These are phyloP conservation scores for Pelobates fuscus DNA, from an alignment of 2,113 vertebrate genomes.

Conservation along the genomic window DNA sequence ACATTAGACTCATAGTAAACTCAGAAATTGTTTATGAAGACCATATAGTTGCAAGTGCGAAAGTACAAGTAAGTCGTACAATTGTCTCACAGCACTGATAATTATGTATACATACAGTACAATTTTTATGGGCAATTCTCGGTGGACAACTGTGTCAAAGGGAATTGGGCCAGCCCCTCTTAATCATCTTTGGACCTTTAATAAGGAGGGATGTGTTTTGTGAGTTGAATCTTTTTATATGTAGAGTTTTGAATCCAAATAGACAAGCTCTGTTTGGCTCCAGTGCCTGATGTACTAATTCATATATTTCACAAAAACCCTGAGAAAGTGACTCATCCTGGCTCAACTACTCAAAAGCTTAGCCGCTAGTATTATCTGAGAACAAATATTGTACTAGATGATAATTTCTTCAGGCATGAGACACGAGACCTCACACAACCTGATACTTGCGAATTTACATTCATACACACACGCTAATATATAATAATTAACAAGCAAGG, in stretches of 20 bases:
- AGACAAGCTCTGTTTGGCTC: constrained; percentile 34
- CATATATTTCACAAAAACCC: constrained; percentile 36
- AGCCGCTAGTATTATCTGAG: constrained; percentile 16
- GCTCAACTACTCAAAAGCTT: constrained; percentile 9
- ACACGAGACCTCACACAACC: constrained; percentile 24
- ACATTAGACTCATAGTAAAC: no score
- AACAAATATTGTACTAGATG: constrained; percentile 31
- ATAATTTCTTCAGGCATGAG: constrained; percentile 14
- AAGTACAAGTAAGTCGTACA: no score
- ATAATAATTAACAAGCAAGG: no score
- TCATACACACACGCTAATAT: no score
- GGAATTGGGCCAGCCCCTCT: constrained; percentile 22
- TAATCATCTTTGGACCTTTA: constrained; percentile 21
- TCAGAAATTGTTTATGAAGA: no score
- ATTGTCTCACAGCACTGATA: constrained; percentile 15
- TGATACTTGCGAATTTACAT: no score
- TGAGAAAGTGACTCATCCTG: constrained; percentile 25
- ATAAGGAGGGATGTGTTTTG: constrained; percentile 35
- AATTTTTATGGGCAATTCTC: constrained; percentile 24
- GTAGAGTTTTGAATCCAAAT: constrained; percentile 26
- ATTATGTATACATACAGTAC: constrained; percentile 18
- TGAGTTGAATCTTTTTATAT: constrained; percentile 33
- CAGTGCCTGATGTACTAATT: constrained; percentile 23
- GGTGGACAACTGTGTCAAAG: constrained; percentile 32
- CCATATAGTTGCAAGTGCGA: no score